Evolutionary conservation across 2,113 vertebrate genomes (phyloP).

Genomic region (Brachirus orientalis): DNA sequence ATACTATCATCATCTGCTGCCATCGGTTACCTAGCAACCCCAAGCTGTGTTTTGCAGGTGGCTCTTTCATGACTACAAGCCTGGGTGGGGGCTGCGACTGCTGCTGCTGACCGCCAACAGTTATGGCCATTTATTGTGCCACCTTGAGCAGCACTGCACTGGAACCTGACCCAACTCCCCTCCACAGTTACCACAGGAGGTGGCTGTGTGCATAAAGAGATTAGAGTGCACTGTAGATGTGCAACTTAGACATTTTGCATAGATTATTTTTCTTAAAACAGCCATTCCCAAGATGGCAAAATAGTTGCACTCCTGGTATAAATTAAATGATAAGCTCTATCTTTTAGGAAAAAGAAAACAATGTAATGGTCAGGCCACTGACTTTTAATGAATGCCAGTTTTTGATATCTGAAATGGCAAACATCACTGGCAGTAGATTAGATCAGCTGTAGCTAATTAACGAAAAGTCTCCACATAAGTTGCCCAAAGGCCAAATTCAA

Average conservation of each 20-base stretch:
- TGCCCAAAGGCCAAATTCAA: conserved; percentile 35
- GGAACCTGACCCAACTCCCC: conserved; percentile 33
- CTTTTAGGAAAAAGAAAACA: background rate
- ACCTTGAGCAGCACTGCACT: conserved; percentile 16
- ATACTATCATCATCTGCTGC: conserved; percentile 61
- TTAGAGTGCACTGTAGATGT: no score
- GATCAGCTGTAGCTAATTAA: conserved; percentile 55
- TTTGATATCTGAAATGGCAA: conserved; percentile 18
- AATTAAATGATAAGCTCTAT: background rate
- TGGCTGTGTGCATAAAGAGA: conserved; percentile 5
- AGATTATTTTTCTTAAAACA: no score
- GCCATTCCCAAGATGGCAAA: no score
- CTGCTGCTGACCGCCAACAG: conserved; percentile 44
- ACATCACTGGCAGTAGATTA: conserved; percentile 19
- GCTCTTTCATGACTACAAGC: conserved; percentile 61
- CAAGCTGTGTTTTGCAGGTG: conserved; percentile 68
- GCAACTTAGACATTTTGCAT: no score
- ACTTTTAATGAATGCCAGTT: background rate
- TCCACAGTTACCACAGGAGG: conserved; percentile 20
- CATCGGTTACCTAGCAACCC: conserved; percentile 78
- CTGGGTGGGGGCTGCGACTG: conserved; percentile 28
- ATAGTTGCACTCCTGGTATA: background rate
- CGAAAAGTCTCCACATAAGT: conserved; percentile 33
- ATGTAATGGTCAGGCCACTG: conserved; percentile 3
- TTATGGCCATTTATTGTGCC: conserved; percentile 39